These are phyloP conservation scores for Lasioglossum malachurum DNA, from an alignment of 2,888 invertebrate genomes.

Conservation along the genomic window DNA sequence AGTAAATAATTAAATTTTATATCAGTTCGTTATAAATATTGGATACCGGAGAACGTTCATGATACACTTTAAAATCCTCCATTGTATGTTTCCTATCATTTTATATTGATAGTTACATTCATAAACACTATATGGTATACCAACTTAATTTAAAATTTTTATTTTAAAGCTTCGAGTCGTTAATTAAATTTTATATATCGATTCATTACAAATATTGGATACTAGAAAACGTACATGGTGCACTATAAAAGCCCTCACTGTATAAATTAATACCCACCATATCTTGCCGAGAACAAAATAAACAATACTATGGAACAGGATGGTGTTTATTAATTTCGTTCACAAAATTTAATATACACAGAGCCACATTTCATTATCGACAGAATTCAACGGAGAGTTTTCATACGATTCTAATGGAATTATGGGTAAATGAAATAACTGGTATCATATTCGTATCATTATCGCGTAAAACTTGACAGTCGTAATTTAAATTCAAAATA, in stretches of 20 bases:
- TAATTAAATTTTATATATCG: background rate
- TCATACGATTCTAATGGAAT: background rate
- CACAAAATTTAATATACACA: background rate
- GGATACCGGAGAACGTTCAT: background rate
- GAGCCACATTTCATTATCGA: background rate
- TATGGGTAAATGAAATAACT: background rate
- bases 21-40: background rate
- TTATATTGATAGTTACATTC: background rate
- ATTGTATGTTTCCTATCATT: background rate
- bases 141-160: background rate
- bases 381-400: background rate
- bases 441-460: background rate
- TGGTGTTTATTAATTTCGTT: background rate
- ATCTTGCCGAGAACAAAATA: background rate
- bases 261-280: background rate
- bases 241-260: background rate
- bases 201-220: background rate
- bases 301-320: background rate
- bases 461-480: background rate
- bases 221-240: background rate
- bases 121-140: background rate
- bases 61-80: background rate
- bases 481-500: background rate
- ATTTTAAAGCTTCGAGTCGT: background rate
- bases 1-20: background rate